Evolutionary conservation across 2,888 invertebrate species (phyloP).

Genomic region (Andricus curvator): DNA sequence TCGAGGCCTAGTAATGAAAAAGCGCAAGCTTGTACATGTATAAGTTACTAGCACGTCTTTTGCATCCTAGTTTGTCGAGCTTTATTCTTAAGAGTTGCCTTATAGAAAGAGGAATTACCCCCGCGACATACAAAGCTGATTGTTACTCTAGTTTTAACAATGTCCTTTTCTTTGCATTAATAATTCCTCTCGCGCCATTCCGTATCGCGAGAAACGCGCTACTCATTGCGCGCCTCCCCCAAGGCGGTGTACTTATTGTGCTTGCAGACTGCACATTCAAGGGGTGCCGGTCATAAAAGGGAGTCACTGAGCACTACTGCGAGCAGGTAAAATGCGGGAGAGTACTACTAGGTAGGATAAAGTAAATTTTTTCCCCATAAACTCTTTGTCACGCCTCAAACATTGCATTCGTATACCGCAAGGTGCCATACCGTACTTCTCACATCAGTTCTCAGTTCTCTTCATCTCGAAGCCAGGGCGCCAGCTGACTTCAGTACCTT

Average conservation of each 20-base stretch:
- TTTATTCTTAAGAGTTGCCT: slow-evolving; percentile 20
- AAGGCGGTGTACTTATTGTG: slow-evolving; percentile 16
- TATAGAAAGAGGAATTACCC: not conserved
- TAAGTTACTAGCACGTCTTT: not conserved
- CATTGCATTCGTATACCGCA: slow-evolving; percentile 5
- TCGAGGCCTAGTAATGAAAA: not conserved
- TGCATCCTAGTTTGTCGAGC: slow-evolving; percentile 18
- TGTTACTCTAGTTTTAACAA: slow-evolving; percentile 23
- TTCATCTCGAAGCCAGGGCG: not conserved
- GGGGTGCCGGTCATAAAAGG: not conserved
- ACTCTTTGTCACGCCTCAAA: slow-evolving; percentile 38
- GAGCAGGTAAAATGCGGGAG: slow-evolving; percentile 16
- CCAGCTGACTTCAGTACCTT: not conserved
- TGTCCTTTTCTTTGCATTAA: slow-evolving; percentile 27
- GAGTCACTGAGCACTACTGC: slow-evolving; percentile 18
- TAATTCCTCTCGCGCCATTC: slow-evolving; percentile 30
- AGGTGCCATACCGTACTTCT: not conserved
- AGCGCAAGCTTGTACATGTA: not conserved
- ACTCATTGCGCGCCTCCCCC: slow-evolving; percentile 10
- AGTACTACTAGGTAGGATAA: slow-evolving; percentile 8
- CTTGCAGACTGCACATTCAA: slow-evolving; percentile 17
- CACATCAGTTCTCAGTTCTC: not conserved
- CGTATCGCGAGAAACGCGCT: slow-evolving; percentile 21
- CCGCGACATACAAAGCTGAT: slow-evolving; percentile 1
- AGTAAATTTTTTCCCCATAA: not conserved